Evolutionary conservation across 2,797 vertebrate genomes (phyloP).

Genomic region (Gymnothorax javanicus): DNA sequence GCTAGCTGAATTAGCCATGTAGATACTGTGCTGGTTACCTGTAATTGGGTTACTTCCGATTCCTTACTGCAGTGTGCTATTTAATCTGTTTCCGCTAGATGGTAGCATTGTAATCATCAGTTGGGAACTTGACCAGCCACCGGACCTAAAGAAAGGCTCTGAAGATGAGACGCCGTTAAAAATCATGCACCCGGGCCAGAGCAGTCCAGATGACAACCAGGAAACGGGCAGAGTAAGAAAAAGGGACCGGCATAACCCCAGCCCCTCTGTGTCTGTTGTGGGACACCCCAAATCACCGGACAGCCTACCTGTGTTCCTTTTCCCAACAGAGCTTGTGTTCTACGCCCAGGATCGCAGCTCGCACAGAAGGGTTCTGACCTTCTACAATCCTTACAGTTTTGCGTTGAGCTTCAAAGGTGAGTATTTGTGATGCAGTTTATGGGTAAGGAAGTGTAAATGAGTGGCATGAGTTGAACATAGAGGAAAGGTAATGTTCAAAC

Average conservation of each 20-base stretch:
- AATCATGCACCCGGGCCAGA: constrained; percentile 44
- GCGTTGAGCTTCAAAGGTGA: constrained; percentile 61
- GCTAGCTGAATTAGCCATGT: not conserved
- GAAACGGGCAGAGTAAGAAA: not conserved
- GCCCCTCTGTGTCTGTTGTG: not conserved
- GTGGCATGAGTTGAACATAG: not conserved
- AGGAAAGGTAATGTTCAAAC: not conserved
- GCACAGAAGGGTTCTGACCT: constrained; percentile 66
- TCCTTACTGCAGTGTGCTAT: not conserved
- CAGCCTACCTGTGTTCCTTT: constrained; percentile 61
- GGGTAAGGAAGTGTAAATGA: not conserved
- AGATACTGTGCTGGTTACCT: not conserved
- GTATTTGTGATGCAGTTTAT: not conserved
- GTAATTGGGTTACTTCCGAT: not conserved
- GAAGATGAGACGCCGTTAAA: constrained; percentile 30
- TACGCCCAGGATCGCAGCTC: constrained; percentile 60
- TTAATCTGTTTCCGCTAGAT: constrained; percentile 21
- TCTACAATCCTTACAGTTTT: constrained; percentile 72
- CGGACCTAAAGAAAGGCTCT: not conserved
- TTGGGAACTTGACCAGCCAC: not conserved
- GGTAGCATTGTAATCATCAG: constrained; percentile 19
- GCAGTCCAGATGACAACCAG: constrained; percentile 9
- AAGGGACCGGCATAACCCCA: not conserved
- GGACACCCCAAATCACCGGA: constrained; percentile 3
- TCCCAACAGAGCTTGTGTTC: constrained; percentile 65